Conservation (phyloP, 2,888 invertebrate species). For the Terebella lapidaria region DNA sequence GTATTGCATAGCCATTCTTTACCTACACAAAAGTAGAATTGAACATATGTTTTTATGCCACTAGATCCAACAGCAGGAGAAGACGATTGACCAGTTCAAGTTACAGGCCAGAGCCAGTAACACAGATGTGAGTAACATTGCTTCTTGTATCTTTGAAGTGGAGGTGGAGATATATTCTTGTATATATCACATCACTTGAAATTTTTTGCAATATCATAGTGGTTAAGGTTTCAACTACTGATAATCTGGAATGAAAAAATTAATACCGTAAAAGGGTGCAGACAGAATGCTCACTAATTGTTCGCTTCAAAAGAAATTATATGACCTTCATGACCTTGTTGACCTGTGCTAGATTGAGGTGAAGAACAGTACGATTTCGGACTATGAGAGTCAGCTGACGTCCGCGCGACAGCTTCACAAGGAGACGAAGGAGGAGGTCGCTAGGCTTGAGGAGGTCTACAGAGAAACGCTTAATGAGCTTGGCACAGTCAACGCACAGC, state of each 20-base stretch:
- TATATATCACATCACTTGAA: too few species aligned
- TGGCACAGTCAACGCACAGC: constrained; percentile 36
- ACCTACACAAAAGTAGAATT: too few species aligned
- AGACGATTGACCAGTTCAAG: background rate
- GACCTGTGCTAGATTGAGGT: background rate
- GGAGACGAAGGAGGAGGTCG: constrained; percentile 35
- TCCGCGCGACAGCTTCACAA: background rate
- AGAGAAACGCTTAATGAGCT: constrained; percentile 39
- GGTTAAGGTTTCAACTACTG: too few species aligned
- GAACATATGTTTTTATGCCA: too few species aligned
- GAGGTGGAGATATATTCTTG: too few species aligned
- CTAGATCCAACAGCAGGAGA: constrained; percentile 1
- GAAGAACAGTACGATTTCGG: background rate
- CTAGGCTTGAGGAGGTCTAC: constrained; percentile 39
- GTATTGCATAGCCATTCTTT: too few species aligned
- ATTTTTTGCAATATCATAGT: too few species aligned
- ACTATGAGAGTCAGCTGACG: background rate
- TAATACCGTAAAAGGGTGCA: too few species aligned
- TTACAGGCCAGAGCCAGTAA: background rate
- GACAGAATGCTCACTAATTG: too few species aligned
- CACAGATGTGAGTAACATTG: background rate
- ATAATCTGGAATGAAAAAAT: too few species aligned
- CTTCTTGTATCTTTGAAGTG: too few species aligned
- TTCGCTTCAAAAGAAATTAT: too few species aligned
- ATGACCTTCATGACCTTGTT: background rate